Base-by-base conservation (phyloP, 2,797 vertebrate species). In the Lateolabrax maculatus region DNA sequence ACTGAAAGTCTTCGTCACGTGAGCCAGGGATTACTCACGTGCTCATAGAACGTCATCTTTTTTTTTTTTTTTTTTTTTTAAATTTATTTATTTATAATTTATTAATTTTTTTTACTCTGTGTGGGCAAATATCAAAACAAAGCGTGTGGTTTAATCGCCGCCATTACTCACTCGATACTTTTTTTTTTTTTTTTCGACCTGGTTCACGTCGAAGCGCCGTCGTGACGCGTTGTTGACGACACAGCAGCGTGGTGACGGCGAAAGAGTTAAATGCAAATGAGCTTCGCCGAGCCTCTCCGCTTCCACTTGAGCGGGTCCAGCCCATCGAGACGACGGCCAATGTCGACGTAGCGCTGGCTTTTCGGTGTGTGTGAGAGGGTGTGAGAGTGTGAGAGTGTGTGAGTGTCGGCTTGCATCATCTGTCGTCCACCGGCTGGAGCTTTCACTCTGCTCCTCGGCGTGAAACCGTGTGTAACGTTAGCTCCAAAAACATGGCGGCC, bases 1-100 rank as follows among this genome's bases (percentile, higher is more conserved):
- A 95, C 95, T 95, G 75, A 85, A 90, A 87, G 75, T 87, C 56
- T 71, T 43, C 49, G 90, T 96, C 95, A 96, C 94, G 94, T 95
- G 95, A 95, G 73, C 72, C 15, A 46, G 51, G 84, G 87, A 89
- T 90, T 78, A 88, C 73, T 94, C 93, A 95, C 91, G 90, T 94
- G 94, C 72, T 85, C 63, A 36, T 43, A 37, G 76, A 72, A 46
- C 52, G 75, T 77, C 56, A 31, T 10, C 19, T 70, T n/a, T 39
- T n/a, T n/a, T n/a, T n/a, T n/a, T n/a, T n/a, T n/a, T n/a, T n/a
- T n/a, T n/a, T n/a, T n/a, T n/a, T n/a, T n/a, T n/a, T n/a, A n/a
- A n/a, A n/a, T n/a, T n/a, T n/a, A n/a, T n/a, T n/a, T n/a, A n/a
- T n/a, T n/a, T n/a, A n/a, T n/a, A n/a, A n/a, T n/a, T n/a, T n/a